These are phyloP conservation scores for Brachystomella parvula DNA, from an alignment of 1,140 invertebrate genomes.

Conservation along the genomic window DNA sequence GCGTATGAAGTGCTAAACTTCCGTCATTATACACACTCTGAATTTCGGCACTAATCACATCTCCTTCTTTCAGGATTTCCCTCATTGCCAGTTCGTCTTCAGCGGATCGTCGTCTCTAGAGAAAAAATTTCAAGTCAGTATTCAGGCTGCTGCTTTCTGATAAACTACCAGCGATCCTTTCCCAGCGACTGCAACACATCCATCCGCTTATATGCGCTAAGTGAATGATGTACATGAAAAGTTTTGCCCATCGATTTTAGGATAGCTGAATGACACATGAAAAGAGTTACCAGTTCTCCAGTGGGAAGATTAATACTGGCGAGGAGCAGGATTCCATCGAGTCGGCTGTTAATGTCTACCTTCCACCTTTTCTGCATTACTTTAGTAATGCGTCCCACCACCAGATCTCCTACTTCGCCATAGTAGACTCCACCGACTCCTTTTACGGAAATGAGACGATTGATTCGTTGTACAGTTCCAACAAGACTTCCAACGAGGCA, in stretches of 20 bases:
- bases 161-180: no score
- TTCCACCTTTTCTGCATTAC: constrained; percentile 88
- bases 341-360: constrained; percentile 83
- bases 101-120: constrained; percentile 73
- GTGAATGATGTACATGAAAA: neutral
- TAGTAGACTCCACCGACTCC: constrained; percentile 82
- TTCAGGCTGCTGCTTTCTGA: neutral
- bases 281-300: constrained; percentile 71
- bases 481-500: constrained; percentile 83
- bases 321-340: constrained; percentile 79
- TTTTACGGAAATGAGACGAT: constrained; percentile 83
- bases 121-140: constrained; percentile 26
- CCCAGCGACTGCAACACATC: no score
- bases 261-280: neutral
- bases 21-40: constrained; percentile 88
- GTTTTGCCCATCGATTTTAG: neutral
- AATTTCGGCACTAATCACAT: constrained; percentile 95
- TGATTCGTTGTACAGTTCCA: constrained; percentile 86
- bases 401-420: constrained; percentile 94
- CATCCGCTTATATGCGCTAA: no score
- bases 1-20: constrained; percentile 83
- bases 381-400: constrained; percentile 87
- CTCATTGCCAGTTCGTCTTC: constrained; percentile 98
- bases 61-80: constrained; percentile 87
- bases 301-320: constrained; percentile 95